A percentile compares a stretch with the other conserved stretches of the same genome.
Evolutionary conservation across 2,113 vertebrate species (phyloP).

Genomic region (Zosterops borbonicus): DNA sequence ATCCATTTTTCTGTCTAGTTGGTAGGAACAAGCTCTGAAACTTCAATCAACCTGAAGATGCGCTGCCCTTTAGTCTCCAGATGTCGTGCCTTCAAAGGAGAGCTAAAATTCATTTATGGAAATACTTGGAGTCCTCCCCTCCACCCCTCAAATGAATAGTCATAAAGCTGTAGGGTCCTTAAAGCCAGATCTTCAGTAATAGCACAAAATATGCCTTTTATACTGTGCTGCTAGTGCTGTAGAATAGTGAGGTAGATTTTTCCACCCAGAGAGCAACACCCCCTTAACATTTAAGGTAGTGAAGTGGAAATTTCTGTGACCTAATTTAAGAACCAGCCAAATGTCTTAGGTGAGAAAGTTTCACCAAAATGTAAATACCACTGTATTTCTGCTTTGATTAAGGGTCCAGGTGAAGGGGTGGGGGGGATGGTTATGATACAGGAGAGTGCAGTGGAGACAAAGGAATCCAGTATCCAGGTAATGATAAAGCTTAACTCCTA

Average conservation of each 20-base stretch:
- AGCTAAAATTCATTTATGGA: slow-evolving; percentile 16
- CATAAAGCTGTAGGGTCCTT: neutral
- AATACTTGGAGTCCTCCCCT: neutral
- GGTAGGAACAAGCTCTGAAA: slow-evolving; percentile 4
- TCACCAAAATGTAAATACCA: neutral
- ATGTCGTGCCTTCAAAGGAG: neutral
- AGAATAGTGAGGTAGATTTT: slow-evolving; percentile 17
- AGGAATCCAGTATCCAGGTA: neutral
- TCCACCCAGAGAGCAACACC: slow-evolving; percentile 15
- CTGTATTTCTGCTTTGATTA: neutral
- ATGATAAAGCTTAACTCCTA: neutral
- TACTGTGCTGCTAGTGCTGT: neutral
- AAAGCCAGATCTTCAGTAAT: neutral
- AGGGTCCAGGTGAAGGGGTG: neutral
- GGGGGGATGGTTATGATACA: neutral
- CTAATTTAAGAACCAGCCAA: slow-evolving; percentile 44
- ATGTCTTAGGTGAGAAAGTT: slow-evolving; percentile 49
- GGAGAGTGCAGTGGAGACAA: neutral
- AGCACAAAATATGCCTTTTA: slow-evolving; percentile 13
- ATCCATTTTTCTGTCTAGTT: neutral
- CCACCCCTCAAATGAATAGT: slow-evolving; percentile 5
- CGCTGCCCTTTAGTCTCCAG: neutral
- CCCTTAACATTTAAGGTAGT: slow-evolving; percentile 48
- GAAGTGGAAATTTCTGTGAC: slow-evolving; percentile 47
- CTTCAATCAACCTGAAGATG: neutral